phyloP scores from a whole-genome alignment of 2,113 vertebrate species.

The Phasianus colchicus region DNA sequence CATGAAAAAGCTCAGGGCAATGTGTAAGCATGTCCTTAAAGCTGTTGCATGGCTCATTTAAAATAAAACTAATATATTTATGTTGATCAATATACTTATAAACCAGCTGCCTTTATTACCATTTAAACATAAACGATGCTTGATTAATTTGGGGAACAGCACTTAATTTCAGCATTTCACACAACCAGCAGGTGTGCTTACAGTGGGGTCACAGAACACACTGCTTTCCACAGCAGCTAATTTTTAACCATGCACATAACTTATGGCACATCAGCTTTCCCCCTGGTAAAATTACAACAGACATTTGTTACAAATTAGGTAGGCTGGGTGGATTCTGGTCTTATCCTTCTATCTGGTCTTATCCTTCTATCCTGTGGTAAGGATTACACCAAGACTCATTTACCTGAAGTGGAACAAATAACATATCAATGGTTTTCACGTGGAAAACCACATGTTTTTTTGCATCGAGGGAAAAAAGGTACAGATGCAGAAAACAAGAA shows the following conservation, averaged over 20 bases:
- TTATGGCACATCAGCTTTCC: neutral
- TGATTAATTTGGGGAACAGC: neutral
- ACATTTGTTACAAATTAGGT: neutral
- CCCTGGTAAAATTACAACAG: neutral
- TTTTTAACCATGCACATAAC: neutral
- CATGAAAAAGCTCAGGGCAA: neutral
- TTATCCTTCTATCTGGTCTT: neutral
- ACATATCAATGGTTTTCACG: no score
- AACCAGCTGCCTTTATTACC: neutral
- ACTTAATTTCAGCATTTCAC: neutral
- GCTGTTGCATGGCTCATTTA: neutral
- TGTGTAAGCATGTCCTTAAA: neutral
- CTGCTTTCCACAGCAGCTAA: neutral
- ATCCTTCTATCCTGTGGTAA: neutral
- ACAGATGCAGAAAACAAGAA: neutral
- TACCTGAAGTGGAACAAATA: neutral
- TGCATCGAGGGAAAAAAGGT: neutral
- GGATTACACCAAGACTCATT: neutral
- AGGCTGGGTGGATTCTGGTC: neutral
- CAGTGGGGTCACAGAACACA: neutral
- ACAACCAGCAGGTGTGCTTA: neutral
- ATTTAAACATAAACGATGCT: neutral
- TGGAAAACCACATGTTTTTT: no score
- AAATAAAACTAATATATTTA: neutral
- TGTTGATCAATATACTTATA: neutral